These are phyloP conservation scores for Sphinx pinastri DNA, from an alignment of 2,888 invertebrate genomes.

Conservation along the genomic window DNA sequence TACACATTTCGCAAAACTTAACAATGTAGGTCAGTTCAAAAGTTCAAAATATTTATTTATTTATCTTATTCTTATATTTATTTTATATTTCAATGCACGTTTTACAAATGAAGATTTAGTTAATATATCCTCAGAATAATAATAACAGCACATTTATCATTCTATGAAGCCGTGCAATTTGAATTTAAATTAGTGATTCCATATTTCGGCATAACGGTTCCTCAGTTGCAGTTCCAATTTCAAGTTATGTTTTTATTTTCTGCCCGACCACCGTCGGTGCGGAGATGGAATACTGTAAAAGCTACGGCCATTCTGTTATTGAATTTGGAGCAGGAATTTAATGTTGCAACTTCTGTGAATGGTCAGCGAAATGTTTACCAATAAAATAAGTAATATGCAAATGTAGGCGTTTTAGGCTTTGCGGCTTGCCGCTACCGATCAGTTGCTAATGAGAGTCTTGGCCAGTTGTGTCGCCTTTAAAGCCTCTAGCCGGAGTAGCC, in stretches of 20 bases:
- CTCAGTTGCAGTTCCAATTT: not conserved
- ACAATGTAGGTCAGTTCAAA: too few species aligned
- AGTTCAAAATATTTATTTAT: too few species aligned
- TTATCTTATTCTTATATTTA: too few species aligned
- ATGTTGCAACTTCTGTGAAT: slow-evolving; percentile 14
- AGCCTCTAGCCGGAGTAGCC: not conserved
- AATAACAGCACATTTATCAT: too few species aligned
- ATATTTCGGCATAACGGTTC: not conserved
- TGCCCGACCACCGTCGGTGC: not conserved
- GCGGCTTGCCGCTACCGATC: not conserved
- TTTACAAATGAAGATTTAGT: too few species aligned
- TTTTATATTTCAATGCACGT: too few species aligned
- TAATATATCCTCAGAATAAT: too few species aligned
- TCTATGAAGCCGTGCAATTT: too few species aligned
- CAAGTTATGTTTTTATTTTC: not conserved
- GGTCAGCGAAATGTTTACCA: slow-evolving; percentile 12
- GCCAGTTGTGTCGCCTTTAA: not conserved
- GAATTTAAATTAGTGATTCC: not conserved
- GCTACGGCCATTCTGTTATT: not conserved
- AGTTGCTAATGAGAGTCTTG: slow-evolving; percentile 12
- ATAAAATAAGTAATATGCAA: slow-evolving; percentile 16
- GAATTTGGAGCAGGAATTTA: slow-evolving; percentile 20
- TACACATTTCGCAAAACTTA: too few species aligned
- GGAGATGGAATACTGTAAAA: not conserved
- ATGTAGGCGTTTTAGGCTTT: not conserved